Base-by-base conservation (phyloP, 2,888 invertebrate genomes). In the Sesamia inferens region DNA sequence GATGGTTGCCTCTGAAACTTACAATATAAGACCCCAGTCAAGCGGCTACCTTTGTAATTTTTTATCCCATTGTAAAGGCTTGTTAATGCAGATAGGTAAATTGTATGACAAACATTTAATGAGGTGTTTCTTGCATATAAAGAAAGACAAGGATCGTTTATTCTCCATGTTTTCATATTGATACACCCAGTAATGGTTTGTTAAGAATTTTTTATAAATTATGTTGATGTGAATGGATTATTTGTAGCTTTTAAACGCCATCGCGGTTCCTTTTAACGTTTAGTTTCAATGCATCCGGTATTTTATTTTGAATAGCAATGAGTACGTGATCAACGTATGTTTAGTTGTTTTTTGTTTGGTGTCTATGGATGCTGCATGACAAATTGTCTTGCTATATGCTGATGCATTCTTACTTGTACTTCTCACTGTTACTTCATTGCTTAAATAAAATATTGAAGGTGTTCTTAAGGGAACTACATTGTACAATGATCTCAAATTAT, bases 101-200 rank as follows among this genome's bases (percentile, higher is more conserved):
- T 91, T 90, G 91, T 92, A 92, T 89, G 90, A 92, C 90, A 91
- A 91, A 91, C 91, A 86, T 90, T 93, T 93, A 92, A 94, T 93
- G 92, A 93, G 93, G 91, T 93, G 92, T 92, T 90, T 87, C 89
- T 79, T 90, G 91, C 89, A 91, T 92, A 89, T 92, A 91, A 91
- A 91, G 89, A 87, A 87, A 88, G 88, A 89, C 87, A 85, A 84
- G 81, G 76, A 82, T 81, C 79, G 74, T 84, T 84, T 86, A 85
- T 87, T 88, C 87, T 87, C 86, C 82, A 79, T 86, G 83, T 87
- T 87, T 88, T 87, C 87, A 88, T 89, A 90, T 90, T 88, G 87
- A 88, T 90, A 90, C 87, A 88, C 86, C 76, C 78, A 83, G 81
- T 83, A 87, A 88, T 87, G 85, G 86, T 82, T 87, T 75, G 83